These are phyloP conservation scores for Hylyphantes graminicola DNA, from an alignment of 1,140 invertebrate genomes.

Conservation along the genomic window DNA sequence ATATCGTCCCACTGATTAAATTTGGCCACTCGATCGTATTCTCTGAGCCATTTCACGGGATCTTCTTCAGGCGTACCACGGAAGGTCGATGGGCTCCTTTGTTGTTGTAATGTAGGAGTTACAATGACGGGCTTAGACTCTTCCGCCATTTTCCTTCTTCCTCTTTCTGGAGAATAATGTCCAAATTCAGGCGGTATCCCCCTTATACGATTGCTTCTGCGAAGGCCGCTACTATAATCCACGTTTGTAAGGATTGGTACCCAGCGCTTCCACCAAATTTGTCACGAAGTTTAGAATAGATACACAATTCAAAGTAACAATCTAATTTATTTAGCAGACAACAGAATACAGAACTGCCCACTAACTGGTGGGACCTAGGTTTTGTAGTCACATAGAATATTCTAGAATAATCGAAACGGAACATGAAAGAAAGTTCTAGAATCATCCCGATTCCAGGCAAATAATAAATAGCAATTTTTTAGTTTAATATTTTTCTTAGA, in stretches of 20 bases:
- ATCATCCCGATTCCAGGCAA: no score
- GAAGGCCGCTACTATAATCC: background rate
- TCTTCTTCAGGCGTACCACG: background rate
- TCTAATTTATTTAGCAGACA: no score
- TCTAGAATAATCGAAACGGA: no score
- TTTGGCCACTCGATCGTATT: constrained; percentile 17
- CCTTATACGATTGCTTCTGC: constrained; percentile 6
- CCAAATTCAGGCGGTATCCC: background rate
- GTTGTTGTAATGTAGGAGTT: background rate
- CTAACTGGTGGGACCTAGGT: no score
- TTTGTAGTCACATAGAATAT: no score
- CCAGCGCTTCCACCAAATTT: background rate
- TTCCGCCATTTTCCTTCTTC: constrained; percentile 1
- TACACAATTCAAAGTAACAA: no score
- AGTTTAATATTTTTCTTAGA: no score
- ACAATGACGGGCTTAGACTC: background rate
- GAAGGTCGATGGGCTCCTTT: background rate
- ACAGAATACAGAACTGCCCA: no score
- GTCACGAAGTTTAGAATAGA: background rate
- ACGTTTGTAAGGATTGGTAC: background rate
- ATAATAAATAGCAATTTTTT: no score
- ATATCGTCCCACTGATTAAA: background rate
- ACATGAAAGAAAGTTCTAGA: no score
- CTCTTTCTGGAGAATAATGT: background rate
- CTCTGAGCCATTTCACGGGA: background rate